phyloP scores from a whole-genome alignment of 2,888 invertebrate genomes.

The Drosophila recens region DNA sequence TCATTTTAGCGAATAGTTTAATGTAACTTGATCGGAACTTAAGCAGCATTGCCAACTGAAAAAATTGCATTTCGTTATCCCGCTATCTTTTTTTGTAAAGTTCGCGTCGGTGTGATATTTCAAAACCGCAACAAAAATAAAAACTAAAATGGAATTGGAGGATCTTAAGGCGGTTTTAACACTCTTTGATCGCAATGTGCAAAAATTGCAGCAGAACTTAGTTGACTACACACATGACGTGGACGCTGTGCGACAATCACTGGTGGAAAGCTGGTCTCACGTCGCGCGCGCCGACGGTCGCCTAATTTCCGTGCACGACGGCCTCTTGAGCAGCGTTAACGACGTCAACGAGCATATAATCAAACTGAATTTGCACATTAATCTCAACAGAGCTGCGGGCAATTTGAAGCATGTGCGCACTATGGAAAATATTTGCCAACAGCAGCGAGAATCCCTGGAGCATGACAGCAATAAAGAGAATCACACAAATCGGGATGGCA shows the following conservation, averaged over 20 bases:
- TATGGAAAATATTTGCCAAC: not conserved
- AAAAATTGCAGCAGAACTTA: constrained; percentile 45
- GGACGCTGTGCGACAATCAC: constrained; percentile 14
- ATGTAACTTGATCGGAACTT: too few relatives aligned
- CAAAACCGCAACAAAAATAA: not conserved
- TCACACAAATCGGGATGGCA: constrained; percentile 20
- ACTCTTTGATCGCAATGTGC: constrained; percentile 49
- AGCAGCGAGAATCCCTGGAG: not conserved
- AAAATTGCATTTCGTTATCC: too few relatives aligned
- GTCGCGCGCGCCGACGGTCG: constrained; percentile 24
- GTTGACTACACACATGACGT: constrained; percentile 33
- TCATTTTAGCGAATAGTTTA: too few relatives aligned
- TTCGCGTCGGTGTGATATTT: not conserved
- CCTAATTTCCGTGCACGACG: constrained; percentile 42
- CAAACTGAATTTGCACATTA: constrained; percentile 57
- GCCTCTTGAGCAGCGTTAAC: constrained; percentile 49
- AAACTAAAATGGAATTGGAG: constrained; percentile 28
- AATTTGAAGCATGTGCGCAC: not conserved
- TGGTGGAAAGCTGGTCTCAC: constrained; percentile 38
- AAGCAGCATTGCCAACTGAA: too few relatives aligned
- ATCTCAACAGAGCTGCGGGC: constrained; percentile 32
- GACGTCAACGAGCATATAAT: constrained; percentile 52
- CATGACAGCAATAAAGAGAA: not conserved
- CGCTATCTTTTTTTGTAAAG: too few relatives aligned
- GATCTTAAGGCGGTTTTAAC: constrained; percentile 38